These are phyloP conservation scores for Diaperis boleti DNA, from an alignment of 2,888 invertebrate species.

Conservation along the genomic window DNA sequence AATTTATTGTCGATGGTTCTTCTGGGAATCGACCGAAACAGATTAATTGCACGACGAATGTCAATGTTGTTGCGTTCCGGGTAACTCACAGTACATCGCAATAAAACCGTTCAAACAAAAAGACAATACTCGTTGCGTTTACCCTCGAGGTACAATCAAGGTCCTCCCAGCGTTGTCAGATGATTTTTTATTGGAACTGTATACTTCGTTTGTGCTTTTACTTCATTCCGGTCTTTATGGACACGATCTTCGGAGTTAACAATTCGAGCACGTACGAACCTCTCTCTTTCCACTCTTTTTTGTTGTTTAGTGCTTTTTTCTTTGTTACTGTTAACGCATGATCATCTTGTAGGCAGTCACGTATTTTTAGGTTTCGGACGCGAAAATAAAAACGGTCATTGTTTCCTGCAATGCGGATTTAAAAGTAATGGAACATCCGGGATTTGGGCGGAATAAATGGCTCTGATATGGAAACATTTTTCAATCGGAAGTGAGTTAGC, in stretches of 20 bases:
- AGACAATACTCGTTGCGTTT: constrained; percentile 41
- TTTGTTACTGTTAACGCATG: constrained; percentile 26
- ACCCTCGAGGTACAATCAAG: constrained; percentile 54
- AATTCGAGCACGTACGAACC: constrained; percentile 27
- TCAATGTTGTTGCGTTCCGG: background rate
- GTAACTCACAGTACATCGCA: constrained; percentile 37
- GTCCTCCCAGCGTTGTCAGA: constrained; percentile 45
- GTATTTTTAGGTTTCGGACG: constrained; percentile 23
- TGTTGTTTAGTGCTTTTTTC: constrained; percentile 16
- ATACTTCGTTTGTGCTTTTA: constrained; percentile 46
- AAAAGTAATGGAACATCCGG: constrained; percentile 21
- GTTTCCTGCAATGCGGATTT: constrained; percentile 29
- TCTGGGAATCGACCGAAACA: constrained; percentile 16
- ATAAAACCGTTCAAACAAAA: constrained; percentile 45
- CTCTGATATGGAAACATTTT: constrained; percentile 56
- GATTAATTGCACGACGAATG: constrained; percentile 18
- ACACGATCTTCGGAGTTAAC: constrained; percentile 24
- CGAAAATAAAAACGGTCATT: constrained; percentile 20
- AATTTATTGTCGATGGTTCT: constrained; percentile 33
- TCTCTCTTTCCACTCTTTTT: constrained; percentile 5
- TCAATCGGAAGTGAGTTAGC: constrained; percentile 49
- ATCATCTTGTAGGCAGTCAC: constrained; percentile 19
- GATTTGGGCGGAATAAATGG: constrained; percentile 51
- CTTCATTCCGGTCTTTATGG: constrained; percentile 35
- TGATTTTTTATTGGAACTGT: constrained; percentile 48